Evolutionary conservation across 1,140 invertebrate species (phyloP).

Genomic region (Lordiphosa collinella): DNA sequence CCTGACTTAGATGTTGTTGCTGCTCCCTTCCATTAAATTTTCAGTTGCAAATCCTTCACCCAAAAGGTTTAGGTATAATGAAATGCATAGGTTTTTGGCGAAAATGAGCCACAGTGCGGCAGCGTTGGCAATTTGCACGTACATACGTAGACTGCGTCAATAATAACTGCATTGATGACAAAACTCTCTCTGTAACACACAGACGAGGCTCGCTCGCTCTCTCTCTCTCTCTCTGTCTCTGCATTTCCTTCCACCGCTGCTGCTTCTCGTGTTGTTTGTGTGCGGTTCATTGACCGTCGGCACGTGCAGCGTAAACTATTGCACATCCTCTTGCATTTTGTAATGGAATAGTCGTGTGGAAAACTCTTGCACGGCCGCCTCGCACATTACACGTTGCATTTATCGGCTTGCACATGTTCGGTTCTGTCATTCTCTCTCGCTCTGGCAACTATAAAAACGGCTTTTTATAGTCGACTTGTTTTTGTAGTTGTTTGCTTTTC

Average conservation of each 20-base stretch:
- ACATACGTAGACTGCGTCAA: constrained; percentile 66
- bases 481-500: constrained; percentile 52
- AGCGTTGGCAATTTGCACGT: constrained; percentile 24
- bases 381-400: constrained; percentile 59
- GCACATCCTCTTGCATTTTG: constrained; percentile 55
- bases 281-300: constrained; percentile 69
- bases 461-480: constrained; percentile 50
- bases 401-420: constrained; percentile 66
- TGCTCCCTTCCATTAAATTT: too few species aligned
- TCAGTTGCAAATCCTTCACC: too few species aligned
- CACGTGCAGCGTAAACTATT: constrained; percentile 65
- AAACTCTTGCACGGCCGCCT: constrained; percentile 55
- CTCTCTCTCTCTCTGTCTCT: constrained; percentile 3
- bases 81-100: neutral
- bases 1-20: too few species aligned
- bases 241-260: constrained; percentile 7
- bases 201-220: neutral
- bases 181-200: constrained; percentile 7
- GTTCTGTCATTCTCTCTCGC: constrained; percentile 10
- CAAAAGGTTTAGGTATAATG: too few species aligned
- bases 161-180: constrained; percentile 67
- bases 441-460: constrained; percentile 40
- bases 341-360: constrained; percentile 27
- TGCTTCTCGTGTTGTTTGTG: constrained; percentile 8
- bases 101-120: constrained; percentile 1